These are phyloP conservation scores for Urophycis tenuis DNA, from an alignment of 2,797 vertebrate species.

Conservation along the genomic window DNA sequence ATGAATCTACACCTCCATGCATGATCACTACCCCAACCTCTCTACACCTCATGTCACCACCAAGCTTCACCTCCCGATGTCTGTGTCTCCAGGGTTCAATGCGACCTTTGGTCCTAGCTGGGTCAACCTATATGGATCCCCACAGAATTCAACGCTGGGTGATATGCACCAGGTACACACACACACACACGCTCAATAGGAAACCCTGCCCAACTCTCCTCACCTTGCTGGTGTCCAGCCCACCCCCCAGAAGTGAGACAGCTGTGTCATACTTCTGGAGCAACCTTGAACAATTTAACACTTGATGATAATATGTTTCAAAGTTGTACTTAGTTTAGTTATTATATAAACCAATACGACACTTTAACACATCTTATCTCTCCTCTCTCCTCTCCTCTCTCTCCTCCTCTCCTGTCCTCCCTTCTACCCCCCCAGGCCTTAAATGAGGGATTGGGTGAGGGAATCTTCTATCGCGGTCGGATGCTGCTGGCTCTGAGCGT, in stretches of 20 bases:
- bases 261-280: no score
- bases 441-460: constrained; percentile 84
- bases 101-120: constrained; percentile 88
- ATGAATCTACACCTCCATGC: constrained; percentile 3
- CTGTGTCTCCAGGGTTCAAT: constrained; percentile 76
- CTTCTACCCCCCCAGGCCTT: constrained; percentile 59
- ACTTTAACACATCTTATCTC: no score
- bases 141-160: constrained; percentile 76
- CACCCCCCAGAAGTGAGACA: no score
- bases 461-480: constrained; percentile 84
- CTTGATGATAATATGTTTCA: no score
- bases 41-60: neutral
- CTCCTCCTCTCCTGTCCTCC: no score
- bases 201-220: no score
- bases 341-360: no score
- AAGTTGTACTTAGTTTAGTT: no score
- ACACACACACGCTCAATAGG: no score
- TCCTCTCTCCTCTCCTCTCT: neutral
- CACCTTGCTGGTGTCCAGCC: no score
- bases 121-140: constrained; percentile 89
- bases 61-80: neutral
- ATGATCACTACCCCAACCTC: neutral
- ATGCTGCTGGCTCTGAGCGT: constrained; percentile 77
- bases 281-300: no score
- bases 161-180: constrained; percentile 73